A percentile compares a stretch with the other conserved stretches of the same genome.
Evolutionary conservation across 2,797 vertebrate species (phyloP).

Genomic region (Macropodus opercularis): DNA sequence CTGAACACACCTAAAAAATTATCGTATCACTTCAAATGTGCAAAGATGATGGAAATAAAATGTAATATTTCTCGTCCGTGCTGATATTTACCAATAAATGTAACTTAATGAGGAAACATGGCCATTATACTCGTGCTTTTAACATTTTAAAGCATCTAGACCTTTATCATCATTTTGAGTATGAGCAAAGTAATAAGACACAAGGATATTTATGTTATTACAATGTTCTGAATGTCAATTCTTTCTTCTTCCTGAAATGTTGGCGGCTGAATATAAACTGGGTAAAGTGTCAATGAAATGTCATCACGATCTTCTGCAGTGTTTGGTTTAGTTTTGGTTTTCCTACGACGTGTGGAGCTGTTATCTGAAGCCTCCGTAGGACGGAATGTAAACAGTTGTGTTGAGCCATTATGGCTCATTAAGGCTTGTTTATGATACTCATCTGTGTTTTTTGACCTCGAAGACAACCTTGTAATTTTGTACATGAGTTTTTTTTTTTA

Average conservation of each 20-base stretch:
- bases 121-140: too few species aligned
- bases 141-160: too few species aligned
- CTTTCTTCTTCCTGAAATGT: conserved; percentile 10
- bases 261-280: conserved; percentile 15
- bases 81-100: conserved; percentile 6
- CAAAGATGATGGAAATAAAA: too few species aligned
- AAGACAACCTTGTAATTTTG: conserved; percentile 23
- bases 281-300: conserved; percentile 40
- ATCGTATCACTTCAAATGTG: too few species aligned
- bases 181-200: too few species aligned
- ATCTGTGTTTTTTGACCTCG: conserved; percentile 25
- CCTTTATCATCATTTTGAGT: too few species aligned
- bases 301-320: conserved; percentile 21
- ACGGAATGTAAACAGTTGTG: conserved; percentile 50
- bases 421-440: conserved; percentile 42
- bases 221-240: too few species aligned
- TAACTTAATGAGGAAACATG: conserved; percentile 20
- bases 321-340: conserved; percentile 37
- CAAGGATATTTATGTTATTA: too few species aligned
- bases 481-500: too few species aligned
- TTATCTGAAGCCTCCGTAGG: conserved; percentile 39
- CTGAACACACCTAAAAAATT: too few species aligned
- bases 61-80: background rate
- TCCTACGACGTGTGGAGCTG: conserved; percentile 37
- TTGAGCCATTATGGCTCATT: conserved; percentile 32